Conservation (phyloP, 1,140 invertebrate genomes). For the Drosophila chauvacae region DNA sequence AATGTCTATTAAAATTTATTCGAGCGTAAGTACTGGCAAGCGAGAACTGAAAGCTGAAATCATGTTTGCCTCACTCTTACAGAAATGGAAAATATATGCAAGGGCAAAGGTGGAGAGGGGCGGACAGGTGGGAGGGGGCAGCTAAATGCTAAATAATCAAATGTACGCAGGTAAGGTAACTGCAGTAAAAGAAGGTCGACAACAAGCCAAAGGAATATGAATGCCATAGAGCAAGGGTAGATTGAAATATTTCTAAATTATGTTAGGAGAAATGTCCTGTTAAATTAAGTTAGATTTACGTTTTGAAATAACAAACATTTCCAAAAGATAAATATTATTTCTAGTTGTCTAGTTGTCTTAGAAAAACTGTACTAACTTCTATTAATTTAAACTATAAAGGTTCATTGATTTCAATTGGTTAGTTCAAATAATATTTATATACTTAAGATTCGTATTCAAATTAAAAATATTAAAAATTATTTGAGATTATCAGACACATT, state of each 20-base stretch:
- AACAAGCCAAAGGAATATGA: slow-evolving; percentile 37
- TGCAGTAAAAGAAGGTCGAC: slow-evolving; percentile 42
- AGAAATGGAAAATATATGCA: slow-evolving; percentile 76
- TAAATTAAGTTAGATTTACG: too few relatives aligned
- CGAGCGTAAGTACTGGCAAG: slow-evolving; percentile 77
- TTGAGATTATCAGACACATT: rapidly evolving
- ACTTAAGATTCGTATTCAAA: background rate
- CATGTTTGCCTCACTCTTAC: slow-evolving; percentile 71
- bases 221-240: slow-evolving; percentile 12
- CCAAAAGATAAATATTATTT: background rate
- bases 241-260: background rate
- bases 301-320: too few relatives aligned
- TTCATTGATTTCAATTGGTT: too few relatives aligned
- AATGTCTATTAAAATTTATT: slow-evolving; percentile 83
- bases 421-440: background rate
- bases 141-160: slow-evolving; percentile 81
- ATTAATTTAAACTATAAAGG: background rate
- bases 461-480: background rate
- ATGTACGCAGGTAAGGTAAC: slow-evolving; percentile 59
- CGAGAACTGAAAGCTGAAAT: slow-evolving; percentile 73
- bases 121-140: slow-evolving; percentile 8
- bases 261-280: background rate
- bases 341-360: background rate
- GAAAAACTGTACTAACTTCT: rapidly evolving
- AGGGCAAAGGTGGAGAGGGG: slow-evolving; percentile 10